Evolutionary conservation across 2,113 vertebrate genomes (phyloP).

Genomic region (Alouatta palliata): DNA sequence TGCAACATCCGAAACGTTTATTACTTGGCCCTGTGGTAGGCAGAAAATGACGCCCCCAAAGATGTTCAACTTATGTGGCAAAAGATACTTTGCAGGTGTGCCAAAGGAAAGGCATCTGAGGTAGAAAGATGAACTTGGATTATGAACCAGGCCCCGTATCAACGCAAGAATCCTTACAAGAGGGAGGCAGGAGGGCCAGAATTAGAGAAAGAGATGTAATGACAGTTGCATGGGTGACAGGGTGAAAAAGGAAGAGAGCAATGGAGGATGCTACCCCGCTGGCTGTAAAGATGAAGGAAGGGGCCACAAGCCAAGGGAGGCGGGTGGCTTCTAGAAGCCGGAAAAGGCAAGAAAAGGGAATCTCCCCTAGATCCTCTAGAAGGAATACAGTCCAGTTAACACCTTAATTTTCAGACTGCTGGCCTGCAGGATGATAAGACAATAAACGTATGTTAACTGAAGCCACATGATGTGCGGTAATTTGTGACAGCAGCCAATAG

Average conservation of each 20-base stretch:
- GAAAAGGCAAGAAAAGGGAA: background rate
- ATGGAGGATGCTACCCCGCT: accelerated
- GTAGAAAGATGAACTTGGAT: background rate
- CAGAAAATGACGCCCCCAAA: background rate
- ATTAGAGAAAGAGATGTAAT: background rate
- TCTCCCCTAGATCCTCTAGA: background rate
- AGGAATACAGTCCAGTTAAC: background rate
- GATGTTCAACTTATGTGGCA: background rate
- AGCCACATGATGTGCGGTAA: background rate
- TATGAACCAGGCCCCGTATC: background rate
- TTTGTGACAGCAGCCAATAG: background rate
- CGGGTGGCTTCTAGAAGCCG: background rate
- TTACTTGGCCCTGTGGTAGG: background rate
- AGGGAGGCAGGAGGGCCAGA: background rate
- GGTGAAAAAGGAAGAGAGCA: background rate
- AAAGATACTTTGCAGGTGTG: background rate
- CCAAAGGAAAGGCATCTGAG: background rate
- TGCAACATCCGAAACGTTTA: background rate
- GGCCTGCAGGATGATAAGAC: background rate
- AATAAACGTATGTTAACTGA: background rate
- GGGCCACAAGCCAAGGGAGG: no score
- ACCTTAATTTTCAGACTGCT: background rate
- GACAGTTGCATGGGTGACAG: background rate
- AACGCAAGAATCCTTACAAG: background rate
- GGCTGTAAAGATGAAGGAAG: background rate